Evolutionary conservation across 2,888 invertebrate genomes (phyloP).

Genomic region (Matsumyia berberina): DNA sequence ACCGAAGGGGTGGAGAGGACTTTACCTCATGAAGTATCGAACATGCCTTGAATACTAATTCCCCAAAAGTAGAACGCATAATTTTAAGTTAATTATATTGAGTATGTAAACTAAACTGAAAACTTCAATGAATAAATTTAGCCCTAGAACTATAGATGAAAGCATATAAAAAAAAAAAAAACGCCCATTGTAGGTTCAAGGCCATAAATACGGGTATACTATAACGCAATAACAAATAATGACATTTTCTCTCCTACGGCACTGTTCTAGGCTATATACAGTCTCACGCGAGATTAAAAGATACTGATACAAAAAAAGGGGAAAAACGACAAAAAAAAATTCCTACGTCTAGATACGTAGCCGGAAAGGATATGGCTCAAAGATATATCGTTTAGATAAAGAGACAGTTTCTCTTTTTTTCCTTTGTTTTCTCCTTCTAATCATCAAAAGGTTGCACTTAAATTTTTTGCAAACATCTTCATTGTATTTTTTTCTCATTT

Average conservation of each 20-base stretch:
- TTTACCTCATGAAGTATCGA: slow-evolving; percentile 2
- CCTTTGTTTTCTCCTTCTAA: slow-evolving; percentile 14
- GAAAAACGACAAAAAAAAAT: neutral
- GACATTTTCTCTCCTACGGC: neutral
- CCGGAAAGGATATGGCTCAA: slow-evolving; percentile 7
- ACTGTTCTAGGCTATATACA: neutral
- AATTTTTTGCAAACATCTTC: slow-evolving; percentile 20
- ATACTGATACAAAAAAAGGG: neutral
- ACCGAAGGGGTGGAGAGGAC: neutral
- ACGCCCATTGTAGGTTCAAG: slow-evolving; percentile 16
- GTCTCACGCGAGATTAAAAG: neutral
- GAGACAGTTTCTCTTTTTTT: slow-evolving; percentile 9
- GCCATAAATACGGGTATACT: slow-evolving; percentile 14
- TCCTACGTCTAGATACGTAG: slow-evolving; percentile 20
- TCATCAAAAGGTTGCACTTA: slow-evolving; percentile 41
- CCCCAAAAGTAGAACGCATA: slow-evolving; percentile 33
- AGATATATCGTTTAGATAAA: slow-evolving; percentile 33
- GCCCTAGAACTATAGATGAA: slow-evolving; percentile 2
- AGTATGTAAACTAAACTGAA: slow-evolving; percentile 45
- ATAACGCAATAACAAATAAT: slow-evolving; percentile 11
- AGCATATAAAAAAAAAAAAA: neutral
- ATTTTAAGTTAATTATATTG: slow-evolving; percentile 58
- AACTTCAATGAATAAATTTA: slow-evolving; percentile 35
- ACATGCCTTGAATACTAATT: slow-evolving; percentile 65
- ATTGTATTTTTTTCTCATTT: slow-evolving; percentile 9